A percentile compares a stretch with the other conserved stretches of the same genome.
phyloP scores from a whole-genome alignment of 2,797 vertebrate species.

The Acomys russatus region DNA sequence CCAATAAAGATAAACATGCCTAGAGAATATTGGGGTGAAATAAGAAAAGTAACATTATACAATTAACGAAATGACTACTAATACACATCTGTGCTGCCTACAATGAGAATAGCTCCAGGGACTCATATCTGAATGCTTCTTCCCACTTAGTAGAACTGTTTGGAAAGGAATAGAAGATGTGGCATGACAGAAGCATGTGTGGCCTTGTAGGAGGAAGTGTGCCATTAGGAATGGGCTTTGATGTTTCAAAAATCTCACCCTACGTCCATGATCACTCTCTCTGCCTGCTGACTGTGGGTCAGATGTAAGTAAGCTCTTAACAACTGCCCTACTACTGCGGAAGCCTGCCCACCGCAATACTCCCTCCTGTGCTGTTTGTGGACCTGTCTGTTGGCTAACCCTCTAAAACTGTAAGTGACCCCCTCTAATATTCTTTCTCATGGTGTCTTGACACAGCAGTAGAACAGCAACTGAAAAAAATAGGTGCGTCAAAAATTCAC shows the following conservation, averaged over 20 bases:
- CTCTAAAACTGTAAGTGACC: neutral
- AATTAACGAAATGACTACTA: neutral
- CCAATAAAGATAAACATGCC: neutral
- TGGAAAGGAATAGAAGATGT: neutral
- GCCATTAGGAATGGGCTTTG: neutral
- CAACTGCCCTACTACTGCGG: neutral
- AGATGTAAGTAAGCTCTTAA: neutral
- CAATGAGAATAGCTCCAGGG: neutral
- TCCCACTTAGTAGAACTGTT: neutral
- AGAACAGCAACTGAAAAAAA: neutral
- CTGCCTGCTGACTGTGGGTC: neutral
- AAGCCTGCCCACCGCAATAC: neutral
- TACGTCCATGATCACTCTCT: no score
- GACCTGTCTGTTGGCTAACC: neutral
- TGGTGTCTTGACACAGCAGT: neutral
- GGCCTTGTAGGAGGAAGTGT: neutral
- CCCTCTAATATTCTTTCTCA: neutral
- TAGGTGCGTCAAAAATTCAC: neutral
- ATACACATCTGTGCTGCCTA: neutral
- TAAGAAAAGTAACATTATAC: neutral
- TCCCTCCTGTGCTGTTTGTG: neutral
- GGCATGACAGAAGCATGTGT: neutral
- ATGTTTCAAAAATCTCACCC: neutral
- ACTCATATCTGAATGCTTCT: neutral
- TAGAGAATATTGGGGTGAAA: neutral